Percentiles rank a stretch among this genome's conserved stretches.
phyloP scores from a whole-genome alignment of 2,797 vertebrate species.

The Mionectes olivaceus region DNA sequence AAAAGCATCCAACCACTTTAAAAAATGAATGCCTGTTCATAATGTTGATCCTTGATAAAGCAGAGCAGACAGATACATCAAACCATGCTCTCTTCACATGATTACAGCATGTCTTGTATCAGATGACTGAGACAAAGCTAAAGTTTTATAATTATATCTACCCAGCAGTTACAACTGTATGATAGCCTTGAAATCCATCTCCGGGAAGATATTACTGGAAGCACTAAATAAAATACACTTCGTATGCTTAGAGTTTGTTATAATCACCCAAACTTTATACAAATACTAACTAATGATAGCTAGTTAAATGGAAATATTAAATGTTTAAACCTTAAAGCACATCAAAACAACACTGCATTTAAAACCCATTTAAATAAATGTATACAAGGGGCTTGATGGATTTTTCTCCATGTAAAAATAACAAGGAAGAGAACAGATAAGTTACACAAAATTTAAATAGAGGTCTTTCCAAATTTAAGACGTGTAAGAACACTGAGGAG shows the following conservation, averaged over 20 bases:
- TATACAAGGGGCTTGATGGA: background rate
- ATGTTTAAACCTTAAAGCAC: background rate
- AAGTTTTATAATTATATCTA: background rate
- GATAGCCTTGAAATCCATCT: background rate
- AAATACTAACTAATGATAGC: background rate
- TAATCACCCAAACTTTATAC: background rate
- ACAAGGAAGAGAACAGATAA: background rate
- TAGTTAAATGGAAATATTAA: background rate
- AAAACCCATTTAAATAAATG: background rate
- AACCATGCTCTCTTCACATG: background rate
- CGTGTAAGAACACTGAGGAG: rapidly evolving
- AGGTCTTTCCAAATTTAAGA: background rate
- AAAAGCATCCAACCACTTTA: background rate
- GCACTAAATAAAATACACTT: background rate
- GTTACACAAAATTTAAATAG: background rate
- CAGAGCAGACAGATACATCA: background rate
- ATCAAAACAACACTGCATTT: background rate
- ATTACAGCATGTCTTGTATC: background rate
- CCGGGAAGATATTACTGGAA: background rate
- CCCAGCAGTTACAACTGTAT: background rate
- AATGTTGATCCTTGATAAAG: background rate
- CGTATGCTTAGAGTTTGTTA: background rate
- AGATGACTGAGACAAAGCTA: background rate
- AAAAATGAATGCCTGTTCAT: background rate
- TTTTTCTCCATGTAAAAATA: background rate